A percentile compares a stretch with the other conserved stretches of the same genome.
These are phyloP conservation scores for Oreochromis aureus DNA, from an alignment of 2,113 vertebrate genomes.

Conservation along the genomic window DNA sequence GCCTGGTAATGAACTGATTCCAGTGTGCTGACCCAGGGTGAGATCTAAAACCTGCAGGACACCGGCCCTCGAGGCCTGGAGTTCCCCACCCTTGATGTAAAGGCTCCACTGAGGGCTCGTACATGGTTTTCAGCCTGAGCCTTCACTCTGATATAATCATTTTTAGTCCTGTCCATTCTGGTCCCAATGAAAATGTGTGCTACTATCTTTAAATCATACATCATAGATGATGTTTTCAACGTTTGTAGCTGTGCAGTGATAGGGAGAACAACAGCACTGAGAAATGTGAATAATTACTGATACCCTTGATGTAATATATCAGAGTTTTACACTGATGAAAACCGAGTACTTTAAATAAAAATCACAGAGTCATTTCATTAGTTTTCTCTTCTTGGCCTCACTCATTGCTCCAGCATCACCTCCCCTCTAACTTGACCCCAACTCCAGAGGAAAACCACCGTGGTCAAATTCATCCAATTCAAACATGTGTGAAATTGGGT, in stretches of 20 bases:
- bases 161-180: neutral
- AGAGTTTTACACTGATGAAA: neutral
- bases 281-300: neutral
- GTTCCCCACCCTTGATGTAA: neutral
- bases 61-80: no score
- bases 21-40: no score
- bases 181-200: neutral
- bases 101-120: neutral
- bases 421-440: neutral
- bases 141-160: neutral
- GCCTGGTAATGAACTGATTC: no score
- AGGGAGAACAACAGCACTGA: neutral
- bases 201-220: neutral
- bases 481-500: slow-evolving; percentile 56
- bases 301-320: neutral
- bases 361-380: neutral
- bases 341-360: neutral
- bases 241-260: neutral
- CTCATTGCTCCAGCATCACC: neutral
- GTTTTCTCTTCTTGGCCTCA: neutral
- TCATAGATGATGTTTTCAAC: neutral
- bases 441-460: neutral
- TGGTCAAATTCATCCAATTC: slow-evolving; percentile 10
- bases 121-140: neutral
- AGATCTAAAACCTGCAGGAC: no score